These are phyloP conservation scores for Canis aureus DNA, from an alignment of 2,113 vertebrate species.

Conservation along the genomic window DNA sequence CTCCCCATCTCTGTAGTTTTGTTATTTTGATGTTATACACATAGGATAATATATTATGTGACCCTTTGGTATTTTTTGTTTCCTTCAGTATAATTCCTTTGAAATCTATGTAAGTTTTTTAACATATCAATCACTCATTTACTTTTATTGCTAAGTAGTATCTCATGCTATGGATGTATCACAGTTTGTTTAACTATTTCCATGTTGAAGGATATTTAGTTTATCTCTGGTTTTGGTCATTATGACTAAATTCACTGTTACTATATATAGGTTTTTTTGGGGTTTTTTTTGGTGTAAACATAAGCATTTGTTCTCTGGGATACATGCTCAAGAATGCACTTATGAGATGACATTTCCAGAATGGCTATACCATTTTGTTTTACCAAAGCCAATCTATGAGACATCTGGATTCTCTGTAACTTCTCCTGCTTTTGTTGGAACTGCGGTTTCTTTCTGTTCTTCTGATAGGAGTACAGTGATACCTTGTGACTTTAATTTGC, in stretches of 20 bases:
- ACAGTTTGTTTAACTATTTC: not conserved
- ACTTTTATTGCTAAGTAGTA: not conserved
- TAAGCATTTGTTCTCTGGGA: not conserved
- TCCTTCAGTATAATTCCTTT: not conserved
- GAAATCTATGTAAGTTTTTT: not conserved
- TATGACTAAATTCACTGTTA: not conserved
- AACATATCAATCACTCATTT: not conserved
- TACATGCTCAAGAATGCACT: not conserved
- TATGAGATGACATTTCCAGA: not conserved
- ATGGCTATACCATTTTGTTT: not conserved
- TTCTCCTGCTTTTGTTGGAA: not conserved
- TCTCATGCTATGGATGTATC: not conserved
- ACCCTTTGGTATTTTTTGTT: not conserved
- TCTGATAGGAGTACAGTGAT: not conserved
- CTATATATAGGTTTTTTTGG: not conserved
- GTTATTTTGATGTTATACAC: not conserved
- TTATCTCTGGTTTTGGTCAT: not conserved
- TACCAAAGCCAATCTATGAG: not conserved
- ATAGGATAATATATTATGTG: not conserved
- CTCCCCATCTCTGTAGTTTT: not conserved
- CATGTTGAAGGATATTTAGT: not conserved
- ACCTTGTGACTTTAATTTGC: not conserved
- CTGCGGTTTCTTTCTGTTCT: not conserved
- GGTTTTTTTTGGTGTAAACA: not conserved
- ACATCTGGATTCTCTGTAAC: not conserved